Base-by-base conservation (phyloP, 2,113 vertebrate species). In the Edolisoma coerulescens region DNA sequence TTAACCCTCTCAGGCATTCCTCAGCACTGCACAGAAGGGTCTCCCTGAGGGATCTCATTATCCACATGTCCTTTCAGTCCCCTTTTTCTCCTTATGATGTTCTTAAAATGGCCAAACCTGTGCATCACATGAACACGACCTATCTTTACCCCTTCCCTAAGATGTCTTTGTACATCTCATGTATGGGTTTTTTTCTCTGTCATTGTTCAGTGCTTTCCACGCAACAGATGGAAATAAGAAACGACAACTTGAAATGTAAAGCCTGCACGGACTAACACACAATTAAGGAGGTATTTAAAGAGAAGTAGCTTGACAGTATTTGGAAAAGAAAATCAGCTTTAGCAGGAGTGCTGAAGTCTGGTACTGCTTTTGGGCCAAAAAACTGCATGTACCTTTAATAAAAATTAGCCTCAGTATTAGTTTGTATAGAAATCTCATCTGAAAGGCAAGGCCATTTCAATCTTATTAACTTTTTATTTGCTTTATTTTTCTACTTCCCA, bases 391-490 rank as follows among this genome's bases (percentile, higher is more conserved):
- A 52, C 35, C 42, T 90, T 81, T 89, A 95, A 84, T 65, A 89
- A 93, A 92, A 90, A 89, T 95, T 93, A 95, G 44, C 73, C 27
- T 21, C 14, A 33, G 79, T 54, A 82, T 89, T 89, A 87, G 50
- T 71, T 94, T 89, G 42, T 89, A 49, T 33, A 82, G 77, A 71
- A 95, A 85, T 57, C 84, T 94, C 65, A 35, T 89, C 68, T 59
- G 47, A 90, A 95, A 84, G 39, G 54, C 53, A 84, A 92, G 73
- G 64, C 80, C 60, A 78, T 93, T 93, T 87, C 84, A 19, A 2
- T 87, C 86, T 94, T 95, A 92, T 75, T 96, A 97, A 91, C 84
- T 95, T 95, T 69, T 84, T 95, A 93, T 94, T 96, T 94, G 76
- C 77, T 95, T 95, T 93, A 86, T 95, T 96, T 93, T 84, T 74